Percentiles rank a stretch among this genome's conserved stretches.
Conservation (phyloP, 2,888 invertebrate genomes). For the Synanthedon vespiformis region DNA sequence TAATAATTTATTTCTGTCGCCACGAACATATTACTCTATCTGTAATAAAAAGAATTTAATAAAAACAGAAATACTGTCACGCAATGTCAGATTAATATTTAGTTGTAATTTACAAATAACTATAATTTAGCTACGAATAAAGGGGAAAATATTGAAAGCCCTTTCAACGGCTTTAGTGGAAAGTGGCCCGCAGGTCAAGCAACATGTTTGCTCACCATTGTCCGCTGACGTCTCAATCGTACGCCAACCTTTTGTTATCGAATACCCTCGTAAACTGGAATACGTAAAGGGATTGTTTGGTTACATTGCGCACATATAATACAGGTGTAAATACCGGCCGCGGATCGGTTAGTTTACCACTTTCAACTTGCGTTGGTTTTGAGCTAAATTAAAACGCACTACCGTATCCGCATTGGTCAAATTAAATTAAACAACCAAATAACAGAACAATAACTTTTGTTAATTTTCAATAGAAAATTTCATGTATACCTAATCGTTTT, state of each 20-base stretch:
- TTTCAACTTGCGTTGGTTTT: background rate
- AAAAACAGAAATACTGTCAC: too few relatives aligned
- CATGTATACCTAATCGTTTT: too few relatives aligned
- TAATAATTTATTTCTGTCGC: too few relatives aligned
- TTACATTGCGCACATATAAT: slow-evolving; percentile 6
- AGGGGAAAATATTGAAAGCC: too few relatives aligned
- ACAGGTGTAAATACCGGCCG: background rate
- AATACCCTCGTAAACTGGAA: slow-evolving; percentile 16
- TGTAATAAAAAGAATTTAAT: too few relatives aligned
- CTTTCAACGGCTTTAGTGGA: background rate
- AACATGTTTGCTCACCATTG: slow-evolving; percentile 4
- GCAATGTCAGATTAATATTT: too few relatives aligned
- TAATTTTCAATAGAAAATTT: too few relatives aligned
- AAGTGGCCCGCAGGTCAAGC: background rate
- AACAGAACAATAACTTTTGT: too few relatives aligned
- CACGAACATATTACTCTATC: too few relatives aligned
- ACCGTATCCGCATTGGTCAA: background rate
- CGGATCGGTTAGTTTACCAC: background rate
- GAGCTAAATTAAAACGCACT: background rate
- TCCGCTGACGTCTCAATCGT: slow-evolving; percentile 17
- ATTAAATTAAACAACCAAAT: background rate
- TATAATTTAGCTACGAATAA: too few relatives aligned
- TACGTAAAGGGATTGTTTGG: slow-evolving; percentile 12
- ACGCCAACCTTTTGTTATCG: slow-evolving; percentile 18
- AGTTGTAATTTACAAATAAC: too few relatives aligned